These are phyloP conservation scores for Cylindroiulus punctatus DNA, from an alignment of 2,888 invertebrate genomes.

Conservation along the genomic window DNA sequence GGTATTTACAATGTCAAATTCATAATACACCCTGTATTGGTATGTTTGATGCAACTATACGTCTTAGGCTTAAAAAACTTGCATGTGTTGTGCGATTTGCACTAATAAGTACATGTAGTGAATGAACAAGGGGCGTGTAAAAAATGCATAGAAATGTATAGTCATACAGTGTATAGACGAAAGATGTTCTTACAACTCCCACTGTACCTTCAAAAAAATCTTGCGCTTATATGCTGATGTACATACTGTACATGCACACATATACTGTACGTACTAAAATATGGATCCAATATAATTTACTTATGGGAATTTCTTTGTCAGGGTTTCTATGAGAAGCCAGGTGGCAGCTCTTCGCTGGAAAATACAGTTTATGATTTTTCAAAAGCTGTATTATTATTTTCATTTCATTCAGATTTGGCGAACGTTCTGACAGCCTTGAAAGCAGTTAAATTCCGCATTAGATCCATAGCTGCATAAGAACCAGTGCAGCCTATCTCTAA, in stretches of 20 bases:
- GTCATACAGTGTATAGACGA: too few species aligned
- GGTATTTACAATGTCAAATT: too few species aligned
- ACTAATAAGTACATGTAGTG: too few species aligned
- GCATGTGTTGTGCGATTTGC: too few species aligned
- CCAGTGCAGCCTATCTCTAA: not conserved
- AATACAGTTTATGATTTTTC: not conserved
- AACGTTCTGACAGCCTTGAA: not conserved
- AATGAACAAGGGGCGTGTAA: too few species aligned
- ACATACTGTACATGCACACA: not conserved
- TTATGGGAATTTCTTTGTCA: not conserved
- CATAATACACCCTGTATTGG: too few species aligned
- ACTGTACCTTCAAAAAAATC: not conserved
- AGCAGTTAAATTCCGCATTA: not conserved
- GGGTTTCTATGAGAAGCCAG: too few species aligned
- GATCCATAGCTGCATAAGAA: not conserved
- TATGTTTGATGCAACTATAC: too few species aligned
- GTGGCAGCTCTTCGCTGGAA: not conserved
- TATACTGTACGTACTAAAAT: not conserved
- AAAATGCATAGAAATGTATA: too few species aligned
- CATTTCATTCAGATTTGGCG: too few species aligned
- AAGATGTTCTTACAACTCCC: too few species aligned
- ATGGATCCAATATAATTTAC: not conserved
- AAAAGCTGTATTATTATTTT: not conserved
- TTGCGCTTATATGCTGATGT: not conserved
- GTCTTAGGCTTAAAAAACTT: too few species aligned